phyloP scores from a whole-genome alignment of 2,113 vertebrate genomes.

The Campylorhamphus procurvoides region DNA sequence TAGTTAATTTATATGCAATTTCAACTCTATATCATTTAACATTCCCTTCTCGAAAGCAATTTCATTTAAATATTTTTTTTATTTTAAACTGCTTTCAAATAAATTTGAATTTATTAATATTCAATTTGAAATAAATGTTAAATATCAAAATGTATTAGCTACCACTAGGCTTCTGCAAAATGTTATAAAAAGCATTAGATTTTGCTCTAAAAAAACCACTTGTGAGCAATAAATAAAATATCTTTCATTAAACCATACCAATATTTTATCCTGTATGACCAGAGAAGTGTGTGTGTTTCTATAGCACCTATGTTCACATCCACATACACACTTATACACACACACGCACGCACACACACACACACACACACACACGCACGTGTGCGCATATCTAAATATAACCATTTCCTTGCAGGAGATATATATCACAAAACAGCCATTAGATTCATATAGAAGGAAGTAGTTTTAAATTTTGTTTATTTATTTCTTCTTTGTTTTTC shows the following conservation, averaged over 20 bases:
- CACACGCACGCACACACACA: neutral
- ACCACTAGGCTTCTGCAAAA: neutral
- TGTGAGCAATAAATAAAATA: neutral
- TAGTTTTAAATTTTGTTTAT: neutral
- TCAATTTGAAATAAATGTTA: neutral
- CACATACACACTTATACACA: neutral
- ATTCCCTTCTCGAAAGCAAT: neutral
- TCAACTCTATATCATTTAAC: neutral
- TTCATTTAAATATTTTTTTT: neutral
- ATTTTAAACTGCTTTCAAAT: neutral
- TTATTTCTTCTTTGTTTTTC: neutral
- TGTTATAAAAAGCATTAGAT: neutral
- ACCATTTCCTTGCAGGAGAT: neutral
- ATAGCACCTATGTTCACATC: rapidly evolving
- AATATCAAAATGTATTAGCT: neutral
- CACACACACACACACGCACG: neutral
- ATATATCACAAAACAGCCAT: neutral
- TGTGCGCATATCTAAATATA: neutral
- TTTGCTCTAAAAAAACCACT: neutral
- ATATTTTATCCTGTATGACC: neutral
- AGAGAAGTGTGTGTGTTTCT: neutral
- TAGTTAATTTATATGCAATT: rapidly evolving
- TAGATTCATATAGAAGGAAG: neutral
- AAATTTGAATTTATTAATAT: neutral
- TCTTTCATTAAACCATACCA: neutral